phyloP scores from a whole-genome alignment of 2,113 vertebrate genomes.

The Nesogale talazaci region DNA sequence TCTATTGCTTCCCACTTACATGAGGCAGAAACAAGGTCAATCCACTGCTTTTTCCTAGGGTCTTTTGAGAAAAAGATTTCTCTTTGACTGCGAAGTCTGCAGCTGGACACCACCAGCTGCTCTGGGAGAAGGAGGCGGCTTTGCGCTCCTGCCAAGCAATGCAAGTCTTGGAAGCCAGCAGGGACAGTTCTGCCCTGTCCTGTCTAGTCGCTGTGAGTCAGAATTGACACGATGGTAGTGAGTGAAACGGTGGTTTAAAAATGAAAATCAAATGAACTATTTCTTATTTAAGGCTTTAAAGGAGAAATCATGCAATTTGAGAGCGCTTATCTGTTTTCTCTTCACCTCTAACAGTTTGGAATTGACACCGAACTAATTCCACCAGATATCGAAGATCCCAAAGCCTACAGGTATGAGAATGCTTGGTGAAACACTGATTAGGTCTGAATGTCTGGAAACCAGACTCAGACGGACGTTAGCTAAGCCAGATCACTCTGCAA shows the following conservation, averaged over 20 bases:
- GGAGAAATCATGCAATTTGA: constrained; percentile 6
- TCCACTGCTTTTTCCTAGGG: not conserved
- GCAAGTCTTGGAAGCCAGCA: no score
- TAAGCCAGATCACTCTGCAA: constrained; percentile 6
- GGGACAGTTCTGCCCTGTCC: no score
- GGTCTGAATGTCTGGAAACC: not conserved
- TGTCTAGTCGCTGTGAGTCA: no score
- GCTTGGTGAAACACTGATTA: not conserved
- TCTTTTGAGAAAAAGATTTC: no score
- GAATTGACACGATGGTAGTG: no score
- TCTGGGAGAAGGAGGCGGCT: no score
- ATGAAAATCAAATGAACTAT: no score
- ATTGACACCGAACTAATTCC: constrained; percentile 85
- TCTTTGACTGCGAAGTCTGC: no score
- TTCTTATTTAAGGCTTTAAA: constrained; percentile 10
- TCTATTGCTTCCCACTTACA: not conserved
- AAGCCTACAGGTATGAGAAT: constrained; percentile 89
- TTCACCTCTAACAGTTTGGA: constrained; percentile 83
- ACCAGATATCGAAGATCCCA: constrained; percentile 92
- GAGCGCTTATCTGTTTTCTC: constrained; percentile 23
- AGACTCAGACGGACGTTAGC: not conserved
- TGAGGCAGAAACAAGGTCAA: constrained; percentile 27
- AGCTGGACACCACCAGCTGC: no score
- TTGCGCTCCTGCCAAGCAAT: no score
- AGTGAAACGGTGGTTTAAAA: no score